phyloP scores from a whole-genome alignment of 1,140 invertebrate genomes.

The Cataglyphis hispanica region DNA sequence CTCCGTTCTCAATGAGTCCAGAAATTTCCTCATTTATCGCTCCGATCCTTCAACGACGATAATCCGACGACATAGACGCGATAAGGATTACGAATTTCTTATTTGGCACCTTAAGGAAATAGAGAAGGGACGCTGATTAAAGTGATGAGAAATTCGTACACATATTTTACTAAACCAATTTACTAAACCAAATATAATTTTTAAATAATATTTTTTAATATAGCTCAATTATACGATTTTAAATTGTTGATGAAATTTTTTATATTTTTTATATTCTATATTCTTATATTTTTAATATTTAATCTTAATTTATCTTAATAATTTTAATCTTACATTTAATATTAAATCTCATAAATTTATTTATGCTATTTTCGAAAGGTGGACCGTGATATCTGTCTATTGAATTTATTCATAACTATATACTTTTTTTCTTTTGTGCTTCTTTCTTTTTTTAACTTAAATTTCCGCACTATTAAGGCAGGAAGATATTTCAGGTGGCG shows the following conservation, averaged over 20 bases:
- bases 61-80: conserved; percentile 1
- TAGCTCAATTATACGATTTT: background rate
- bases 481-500: background rate
- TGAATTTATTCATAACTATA: background rate
- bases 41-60: conserved; percentile 15
- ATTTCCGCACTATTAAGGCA: background rate
- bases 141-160: background rate
- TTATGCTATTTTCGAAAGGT: background rate
- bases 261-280: background rate
- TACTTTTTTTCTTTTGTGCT: background rate
- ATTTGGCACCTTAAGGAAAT: background rate
- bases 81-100: conserved; percentile 44
- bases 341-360: background rate
- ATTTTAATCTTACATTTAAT: too few relatives aligned
- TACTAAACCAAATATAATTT: too few relatives aligned
- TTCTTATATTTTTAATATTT: conserved; percentile 4
- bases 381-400: too few relatives aligned
- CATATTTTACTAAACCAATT: background rate
- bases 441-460: background rate
- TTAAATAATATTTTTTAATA: background rate
- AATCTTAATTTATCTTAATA: too few relatives aligned
- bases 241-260: background rate
- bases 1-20: conserved; percentile 53
- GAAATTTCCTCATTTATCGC: conserved; percentile 42
- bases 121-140: background rate